These are phyloP conservation scores for Channa argus DNA, from an alignment of 2,113 vertebrate species.

Conservation along the genomic window DNA sequence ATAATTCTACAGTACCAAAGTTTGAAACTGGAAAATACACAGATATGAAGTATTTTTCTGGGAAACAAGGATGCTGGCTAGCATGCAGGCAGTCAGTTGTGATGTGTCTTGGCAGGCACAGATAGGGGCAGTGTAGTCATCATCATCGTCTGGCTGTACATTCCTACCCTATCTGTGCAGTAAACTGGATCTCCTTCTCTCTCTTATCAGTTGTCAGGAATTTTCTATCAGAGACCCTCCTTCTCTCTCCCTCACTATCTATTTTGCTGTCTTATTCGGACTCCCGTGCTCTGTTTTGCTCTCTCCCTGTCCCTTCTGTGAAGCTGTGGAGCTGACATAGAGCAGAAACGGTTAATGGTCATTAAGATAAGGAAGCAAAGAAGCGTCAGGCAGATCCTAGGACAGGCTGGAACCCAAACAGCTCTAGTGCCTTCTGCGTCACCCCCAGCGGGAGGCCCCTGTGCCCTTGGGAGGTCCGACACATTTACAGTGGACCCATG, in stretches of 20 bases:
- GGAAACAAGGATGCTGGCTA: conserved; percentile 49
- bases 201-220: conserved; percentile 86
- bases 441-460: conserved; percentile 34
- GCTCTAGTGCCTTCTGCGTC: conserved; percentile 55
- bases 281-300: conserved; percentile 55
- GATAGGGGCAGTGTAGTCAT: conserved; percentile 81
- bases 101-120: conserved; percentile 81
- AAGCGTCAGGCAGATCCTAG: conserved; percentile 74
- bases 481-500: background rate
- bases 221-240: conserved; percentile 80
- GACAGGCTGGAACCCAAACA: conserved; percentile 76
- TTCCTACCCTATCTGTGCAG: conserved; percentile 87
- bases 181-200: conserved; percentile 86
- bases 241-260: conserved; percentile 74
- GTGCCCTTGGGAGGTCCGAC: conserved; percentile 1
- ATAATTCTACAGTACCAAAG: conserved; percentile 53
- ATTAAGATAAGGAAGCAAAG: conserved; percentile 78
- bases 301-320: conserved; percentile 68
- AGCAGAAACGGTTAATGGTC: conserved; percentile 82
- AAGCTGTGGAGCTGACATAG: conserved; percentile 70
- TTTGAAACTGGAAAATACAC: conserved; percentile 40
- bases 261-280: conserved; percentile 82
- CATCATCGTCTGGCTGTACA: conserved; percentile 83
- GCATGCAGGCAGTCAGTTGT: conserved; percentile 65
- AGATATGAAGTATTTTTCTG: conserved; percentile 46